Conservation (phyloP, 2,797 vertebrate species). For the Siniperca obscura region DNA sequence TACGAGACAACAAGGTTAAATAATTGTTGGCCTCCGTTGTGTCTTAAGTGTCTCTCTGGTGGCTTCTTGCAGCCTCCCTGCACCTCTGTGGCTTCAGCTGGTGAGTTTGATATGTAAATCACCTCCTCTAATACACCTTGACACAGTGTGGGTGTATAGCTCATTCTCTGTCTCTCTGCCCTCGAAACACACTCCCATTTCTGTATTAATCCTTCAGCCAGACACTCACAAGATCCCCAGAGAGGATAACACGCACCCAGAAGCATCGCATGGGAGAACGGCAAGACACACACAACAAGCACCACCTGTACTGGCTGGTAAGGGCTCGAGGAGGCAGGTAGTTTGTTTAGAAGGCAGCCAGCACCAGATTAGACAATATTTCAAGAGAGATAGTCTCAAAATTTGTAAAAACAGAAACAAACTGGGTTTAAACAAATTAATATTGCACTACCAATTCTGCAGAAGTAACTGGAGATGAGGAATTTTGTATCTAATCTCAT, state of each 20-base stretch:
- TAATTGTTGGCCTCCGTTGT: slow-evolving; percentile 16
- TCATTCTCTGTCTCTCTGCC: slow-evolving; percentile 31
- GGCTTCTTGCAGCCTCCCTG: slow-evolving; percentile 14
- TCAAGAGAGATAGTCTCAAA: no score
- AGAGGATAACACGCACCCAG: slow-evolving; percentile 17
- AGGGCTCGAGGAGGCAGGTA: no score
- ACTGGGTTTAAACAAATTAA: no score
- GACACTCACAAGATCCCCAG: slow-evolving; percentile 37
- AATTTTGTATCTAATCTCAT: no score
- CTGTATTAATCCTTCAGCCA: slow-evolving; percentile 49
- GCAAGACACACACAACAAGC: background rate
- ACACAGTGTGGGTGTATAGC: slow-evolving; percentile 25
- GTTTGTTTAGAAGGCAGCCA: no score
- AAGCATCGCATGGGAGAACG: background rate
- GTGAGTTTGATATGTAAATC: slow-evolving; percentile 34
- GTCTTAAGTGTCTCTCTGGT: slow-evolving; percentile 11
- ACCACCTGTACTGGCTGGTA: background rate
- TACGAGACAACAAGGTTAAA: slow-evolving; percentile 20
- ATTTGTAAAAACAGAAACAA: no score
- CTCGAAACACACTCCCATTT: slow-evolving; percentile 37
- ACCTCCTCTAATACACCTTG: slow-evolving; percentile 34
- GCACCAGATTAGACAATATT: no score
- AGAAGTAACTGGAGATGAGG: no score
- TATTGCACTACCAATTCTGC: no score
- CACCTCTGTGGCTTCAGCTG: slow-evolving; percentile 14